phyloP scores from a whole-genome alignment of 2,113 vertebrate species.

The Candoia aspera region DNA sequence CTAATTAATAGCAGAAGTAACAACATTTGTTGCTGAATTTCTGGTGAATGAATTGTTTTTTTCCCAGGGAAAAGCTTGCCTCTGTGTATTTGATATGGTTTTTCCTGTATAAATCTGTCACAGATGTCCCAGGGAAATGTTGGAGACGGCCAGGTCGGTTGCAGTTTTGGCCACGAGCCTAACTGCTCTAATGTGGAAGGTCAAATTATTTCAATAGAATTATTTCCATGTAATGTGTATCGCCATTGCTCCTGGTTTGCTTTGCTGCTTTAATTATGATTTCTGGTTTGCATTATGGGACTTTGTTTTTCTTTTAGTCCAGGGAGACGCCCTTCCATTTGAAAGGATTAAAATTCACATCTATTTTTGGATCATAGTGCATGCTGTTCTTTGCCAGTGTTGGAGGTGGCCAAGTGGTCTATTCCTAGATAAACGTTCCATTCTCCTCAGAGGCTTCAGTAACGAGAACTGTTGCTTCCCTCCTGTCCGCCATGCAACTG shows the following conservation, averaged over 20 bases:
- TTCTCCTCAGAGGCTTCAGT: not conserved
- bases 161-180: conserved; percentile 14
- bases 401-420: not conserved
- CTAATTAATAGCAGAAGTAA: conserved; percentile 10
- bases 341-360: not conserved
- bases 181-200: not conserved
- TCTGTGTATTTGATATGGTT: not conserved
- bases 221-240: not conserved
- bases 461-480: not conserved
- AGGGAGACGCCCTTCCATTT: not conserved
- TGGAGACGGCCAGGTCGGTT: not conserved
- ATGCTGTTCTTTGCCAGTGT: not conserved
- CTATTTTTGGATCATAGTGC: not conserved
- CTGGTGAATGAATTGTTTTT: not conserved
- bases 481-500: not conserved
- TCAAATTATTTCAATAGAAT: conserved; percentile 17
- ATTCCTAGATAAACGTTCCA: not conserved
- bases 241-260: not conserved
- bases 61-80: not conserved
- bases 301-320: not conserved
- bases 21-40: not conserved
- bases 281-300: not conserved
- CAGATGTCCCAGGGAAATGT: conserved; percentile 12
- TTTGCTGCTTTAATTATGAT: not conserved
- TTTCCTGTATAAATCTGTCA: conserved; percentile 20